Evolutionary conservation across 2,797 vertebrate genomes (phyloP), one percentile per base, ranked within the genome.

Genomic region (Pipistrellus kuhlii): DNA sequence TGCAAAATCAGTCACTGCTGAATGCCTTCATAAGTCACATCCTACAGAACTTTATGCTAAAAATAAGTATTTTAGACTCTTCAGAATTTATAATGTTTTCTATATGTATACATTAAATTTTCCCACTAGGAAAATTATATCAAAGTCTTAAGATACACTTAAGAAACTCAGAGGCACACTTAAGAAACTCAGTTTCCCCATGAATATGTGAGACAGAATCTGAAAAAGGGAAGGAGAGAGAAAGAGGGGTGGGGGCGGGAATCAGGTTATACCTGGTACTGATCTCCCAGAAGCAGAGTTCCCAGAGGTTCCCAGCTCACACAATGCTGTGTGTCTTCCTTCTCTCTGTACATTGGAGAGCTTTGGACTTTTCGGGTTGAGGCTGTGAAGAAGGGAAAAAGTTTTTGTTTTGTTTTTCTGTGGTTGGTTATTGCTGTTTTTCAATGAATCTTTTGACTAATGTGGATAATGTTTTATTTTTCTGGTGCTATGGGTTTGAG

Each of bases 1-100:
- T 87, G 30, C 51, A 91, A 94, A 94, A 85, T 80, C 44, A 68
- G 35, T 85, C 85, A 85, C 11, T 76, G 17, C 14, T n/a, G 25
- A 90, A 57, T 64, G n/a, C 18, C 48, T 91, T 77, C 75, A 6
- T 32, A 32, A 85, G 57, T 75, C 27, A 78, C 2, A 87, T 48
- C 11, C 35, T 62, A 64, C 0, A 85, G 27, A 76, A 84, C 23
- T 90, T 90, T 77, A 46, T 15, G 76, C n/a, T 73, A 10, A 46
- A 46, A 38, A 38, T 51, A 91, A 80, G 30, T 76, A 48, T 81
- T 46, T 72, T 46, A 90, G 62, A 48, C 18, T 82, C 8, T 72
- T 77, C 2, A 57, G 32, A 87, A 95, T 66, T 64, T 55, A 27
- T 53, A 71, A 41, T 62, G 9, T 12, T 82, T 35, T 91, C 48